Evolutionary conservation across 2,888 invertebrate genomes (phyloP).

Genomic region (Leucozona laternaria): DNA sequence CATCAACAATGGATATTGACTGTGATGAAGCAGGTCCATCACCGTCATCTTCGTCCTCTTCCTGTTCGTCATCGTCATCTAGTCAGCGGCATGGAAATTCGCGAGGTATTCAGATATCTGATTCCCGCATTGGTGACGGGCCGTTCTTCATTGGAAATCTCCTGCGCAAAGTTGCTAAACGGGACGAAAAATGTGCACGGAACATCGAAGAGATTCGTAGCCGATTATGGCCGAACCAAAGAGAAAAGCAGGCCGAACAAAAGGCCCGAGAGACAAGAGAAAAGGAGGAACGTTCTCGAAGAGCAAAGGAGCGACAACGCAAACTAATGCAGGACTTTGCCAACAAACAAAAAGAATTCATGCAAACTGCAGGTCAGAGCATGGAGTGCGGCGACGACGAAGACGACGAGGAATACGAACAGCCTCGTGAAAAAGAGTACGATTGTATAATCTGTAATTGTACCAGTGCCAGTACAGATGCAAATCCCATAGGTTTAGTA

Average conservation of each 20-base stretch:
- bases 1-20: slow-evolving; percentile 81
- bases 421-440: slow-evolving; percentile 89
- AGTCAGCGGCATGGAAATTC: slow-evolving; percentile 69
- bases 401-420: slow-evolving; percentile 86
- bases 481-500: slow-evolving; percentile 94
- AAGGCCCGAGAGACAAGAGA: slow-evolving; percentile 87
- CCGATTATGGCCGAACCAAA: slow-evolving; percentile 92
- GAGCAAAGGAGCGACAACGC: slow-evolving; percentile 95
- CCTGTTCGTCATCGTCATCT: slow-evolving; percentile 62
- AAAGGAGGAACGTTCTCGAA: slow-evolving; percentile 91
- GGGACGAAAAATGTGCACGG: slow-evolving; percentile 89
- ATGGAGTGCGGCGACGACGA: slow-evolving; percentile 85
- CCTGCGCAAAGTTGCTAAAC: slow-evolving; percentile 89
- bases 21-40: slow-evolving; percentile 81
- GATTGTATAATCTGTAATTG: slow-evolving; percentile 98
- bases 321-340: slow-evolving; percentile 97
- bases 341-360: slow-evolving; percentile 94
- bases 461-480: slow-evolving; percentile 92
- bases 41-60: slow-evolving; percentile 73
- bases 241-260: slow-evolving; percentile 91
- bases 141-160: slow-evolving; percentile 93
- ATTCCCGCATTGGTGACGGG: slow-evolving; percentile 90
- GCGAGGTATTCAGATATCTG: slow-evolving; percentile 81
- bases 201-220: slow-evolving; percentile 89
- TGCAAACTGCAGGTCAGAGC: slow-evolving; percentile 90